These are phyloP conservation scores for Manis pentadactyla DNA, from an alignment of 2,797 vertebrate species.

Conservation along the genomic window DNA sequence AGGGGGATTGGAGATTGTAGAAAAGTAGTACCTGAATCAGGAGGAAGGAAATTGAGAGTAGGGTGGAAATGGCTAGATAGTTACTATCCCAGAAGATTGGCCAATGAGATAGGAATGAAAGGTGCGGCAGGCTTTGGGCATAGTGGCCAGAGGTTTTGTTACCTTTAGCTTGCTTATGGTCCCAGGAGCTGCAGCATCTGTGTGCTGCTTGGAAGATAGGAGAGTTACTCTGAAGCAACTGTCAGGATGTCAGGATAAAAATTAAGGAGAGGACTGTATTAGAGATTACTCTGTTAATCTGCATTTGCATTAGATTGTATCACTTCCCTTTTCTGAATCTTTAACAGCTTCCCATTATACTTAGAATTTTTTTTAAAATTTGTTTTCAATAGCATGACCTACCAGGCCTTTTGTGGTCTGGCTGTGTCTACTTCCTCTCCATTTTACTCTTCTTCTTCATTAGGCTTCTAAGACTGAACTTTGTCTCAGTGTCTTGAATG, in stretches of 20 bases:
- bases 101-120: not conserved
- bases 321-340: not conserved
- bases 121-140: not conserved
- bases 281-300: not conserved
- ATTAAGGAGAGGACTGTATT: not conserved
- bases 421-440: not conserved
- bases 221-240: not conserved
- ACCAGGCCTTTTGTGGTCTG: not conserved
- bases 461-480: not conserved
- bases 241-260: not conserved
- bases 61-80: not conserved
- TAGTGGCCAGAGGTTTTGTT: not conserved
- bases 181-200: not conserved
- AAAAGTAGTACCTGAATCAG: not conserved
- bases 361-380: not conserved
- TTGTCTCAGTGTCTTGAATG: too few relatives aligned
- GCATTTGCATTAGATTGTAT: not conserved
- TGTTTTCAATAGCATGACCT: not conserved
- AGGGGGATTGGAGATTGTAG: not conserved
- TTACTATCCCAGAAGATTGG: not conserved
- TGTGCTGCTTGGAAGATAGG: not conserved
- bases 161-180: not conserved
- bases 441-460: rapidly evolving
- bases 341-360: not conserved
- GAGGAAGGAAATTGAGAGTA: not conserved